Evolutionary conservation across 2,797 vertebrate species (phyloP).

Genomic region (Syngnathus acus): DNA sequence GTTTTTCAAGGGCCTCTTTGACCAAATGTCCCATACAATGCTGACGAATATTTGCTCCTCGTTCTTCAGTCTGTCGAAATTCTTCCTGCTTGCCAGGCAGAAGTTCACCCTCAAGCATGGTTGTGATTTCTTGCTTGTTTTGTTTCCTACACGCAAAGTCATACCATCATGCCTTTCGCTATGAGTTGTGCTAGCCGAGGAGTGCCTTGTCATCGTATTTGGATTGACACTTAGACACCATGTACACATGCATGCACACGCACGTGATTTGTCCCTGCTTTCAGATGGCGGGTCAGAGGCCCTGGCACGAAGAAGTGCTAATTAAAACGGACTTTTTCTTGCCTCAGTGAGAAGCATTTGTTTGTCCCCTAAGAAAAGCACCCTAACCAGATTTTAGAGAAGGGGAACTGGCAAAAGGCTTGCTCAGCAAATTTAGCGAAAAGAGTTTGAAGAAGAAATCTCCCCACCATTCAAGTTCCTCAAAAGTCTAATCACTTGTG

Average conservation of each 20-base stretch:
- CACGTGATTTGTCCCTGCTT: slow-evolving; percentile 22
- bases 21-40: background rate
- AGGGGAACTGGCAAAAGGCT: slow-evolving; percentile 20
- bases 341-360: slow-evolving; percentile 43
- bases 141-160: slow-evolving; percentile 14
- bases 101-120: background rate
- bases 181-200: slow-evolving; percentile 15
- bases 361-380: slow-evolving; percentile 17
- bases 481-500: slow-evolving; percentile 4
- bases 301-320: slow-evolving; percentile 44
- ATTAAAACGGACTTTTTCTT: slow-evolving; percentile 57
- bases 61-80: background rate
- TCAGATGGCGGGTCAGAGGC: slow-evolving; percentile 27
- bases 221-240: slow-evolving; percentile 11
- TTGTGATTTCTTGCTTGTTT: background rate
- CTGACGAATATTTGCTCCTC: background rate
- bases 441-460: slow-evolving; percentile 17
- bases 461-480: slow-evolving; percentile 2
- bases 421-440: slow-evolving; percentile 32
- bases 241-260: slow-evolving; percentile 3
- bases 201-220: slow-evolving; percentile 15
- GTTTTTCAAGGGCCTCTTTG: background rate
- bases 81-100: background rate
- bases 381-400: slow-evolving; percentile 17
- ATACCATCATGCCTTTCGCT: slow-evolving; percentile 9